phyloP scores from a whole-genome alignment of 1,140 invertebrate species.

The Nylanderia fulva region DNA sequence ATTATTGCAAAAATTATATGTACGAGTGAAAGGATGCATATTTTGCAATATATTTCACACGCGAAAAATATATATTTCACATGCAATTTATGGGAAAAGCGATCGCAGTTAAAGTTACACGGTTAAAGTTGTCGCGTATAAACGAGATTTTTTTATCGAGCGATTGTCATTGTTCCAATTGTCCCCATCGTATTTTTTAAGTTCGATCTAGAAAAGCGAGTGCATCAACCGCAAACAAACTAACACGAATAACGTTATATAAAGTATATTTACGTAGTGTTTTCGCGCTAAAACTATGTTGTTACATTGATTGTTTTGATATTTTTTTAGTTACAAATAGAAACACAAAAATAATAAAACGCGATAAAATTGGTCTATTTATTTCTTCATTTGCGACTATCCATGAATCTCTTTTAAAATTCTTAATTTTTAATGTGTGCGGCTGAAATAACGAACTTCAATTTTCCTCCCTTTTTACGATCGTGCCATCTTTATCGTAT shows the following conservation, averaged over 20 bases:
- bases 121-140: not conserved
- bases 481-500: conserved; percentile 19
- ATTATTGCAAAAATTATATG: not conserved
- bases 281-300: conserved; percentile 17
- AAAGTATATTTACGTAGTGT: conserved; percentile 45
- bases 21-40: not conserved
- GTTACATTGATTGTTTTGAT: conserved; percentile 25
- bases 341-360: not conserved
- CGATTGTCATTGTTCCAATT: conserved; percentile 35
- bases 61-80: not conserved
- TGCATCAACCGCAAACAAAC: not conserved
- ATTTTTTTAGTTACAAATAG: conserved; percentile 25
- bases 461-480: not conserved
- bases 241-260: conserved; percentile 38
- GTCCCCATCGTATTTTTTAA: conserved; percentile 44
- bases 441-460: conserved; percentile 1
- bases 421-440: not conserved
- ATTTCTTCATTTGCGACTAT: not conserved
- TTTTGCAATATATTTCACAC: not conserved
- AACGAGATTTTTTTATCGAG: not conserved
- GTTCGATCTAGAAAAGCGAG: conserved; percentile 9
- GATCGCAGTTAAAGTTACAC: not conserved
- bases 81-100: not conserved
- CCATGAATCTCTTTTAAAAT: not conserved
- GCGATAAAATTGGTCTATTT: not conserved